A percentile compares a stretch with the other conserved stretches of the same genome.
phyloP scores from a whole-genome alignment of 2,888 invertebrate genomes.

The Drosophila infuscata region DNA sequence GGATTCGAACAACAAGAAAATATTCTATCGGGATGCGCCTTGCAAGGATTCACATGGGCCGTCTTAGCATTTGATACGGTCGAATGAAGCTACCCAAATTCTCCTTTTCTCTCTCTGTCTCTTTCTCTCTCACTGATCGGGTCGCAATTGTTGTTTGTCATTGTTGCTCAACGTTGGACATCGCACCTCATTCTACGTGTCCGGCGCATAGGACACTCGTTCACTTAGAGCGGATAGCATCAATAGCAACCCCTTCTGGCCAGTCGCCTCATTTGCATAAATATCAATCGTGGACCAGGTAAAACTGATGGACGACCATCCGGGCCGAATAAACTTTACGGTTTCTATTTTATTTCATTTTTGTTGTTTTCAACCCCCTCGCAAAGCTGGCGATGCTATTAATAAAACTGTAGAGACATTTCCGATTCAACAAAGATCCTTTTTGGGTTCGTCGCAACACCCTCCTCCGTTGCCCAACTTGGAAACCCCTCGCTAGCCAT shows the following conservation, averaged over 20 bases:
- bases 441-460: slow-evolving; percentile 31
- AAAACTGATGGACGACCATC: slow-evolving; percentile 15
- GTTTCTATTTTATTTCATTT: not conserved
- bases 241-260: slow-evolving; percentile 50
- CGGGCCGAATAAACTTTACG: slow-evolving; percentile 7
- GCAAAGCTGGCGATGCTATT: slow-evolving; percentile 59
- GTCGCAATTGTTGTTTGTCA: slow-evolving; percentile 69
- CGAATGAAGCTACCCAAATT: slow-evolving; percentile 56
- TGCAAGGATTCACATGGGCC: slow-evolving; percentile 53
- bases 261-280: slow-evolving; percentile 57
- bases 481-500: slow-evolving; percentile 26
- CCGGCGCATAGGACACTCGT: slow-evolving; percentile 48
- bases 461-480: slow-evolving; percentile 12
- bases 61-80: slow-evolving; percentile 72
- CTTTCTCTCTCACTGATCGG: slow-evolving; percentile 1
- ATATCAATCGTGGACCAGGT: slow-evolving; percentile 39
- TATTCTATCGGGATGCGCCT: slow-evolving; percentile 50
- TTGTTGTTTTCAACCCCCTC: slow-evolving; percentile 58
- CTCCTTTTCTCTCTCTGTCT: not conserved
- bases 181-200: slow-evolving; percentile 82
- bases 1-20: slow-evolving; percentile 45
- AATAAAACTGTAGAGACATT: slow-evolving; percentile 45
- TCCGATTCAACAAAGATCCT: slow-evolving; percentile 43
- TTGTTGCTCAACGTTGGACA: slow-evolving; percentile 84
- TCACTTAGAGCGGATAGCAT: slow-evolving; percentile 40